Conservation (phyloP, 1,140 invertebrate species). For the Steinernema feltiae region DNA sequence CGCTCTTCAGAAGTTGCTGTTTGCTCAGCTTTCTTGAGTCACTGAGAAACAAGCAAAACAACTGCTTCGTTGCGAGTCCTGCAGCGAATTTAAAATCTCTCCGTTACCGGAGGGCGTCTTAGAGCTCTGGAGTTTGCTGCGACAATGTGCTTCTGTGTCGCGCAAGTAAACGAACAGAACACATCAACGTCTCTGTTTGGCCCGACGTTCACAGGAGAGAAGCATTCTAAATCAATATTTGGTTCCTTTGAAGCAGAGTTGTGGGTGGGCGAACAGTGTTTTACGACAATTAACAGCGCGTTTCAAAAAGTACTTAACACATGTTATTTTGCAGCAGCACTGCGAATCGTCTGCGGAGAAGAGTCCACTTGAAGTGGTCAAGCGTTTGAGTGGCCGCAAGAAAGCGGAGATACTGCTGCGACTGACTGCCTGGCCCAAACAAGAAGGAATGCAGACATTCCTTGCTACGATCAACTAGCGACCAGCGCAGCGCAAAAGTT, state of each 20-base stretch:
- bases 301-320: constrained; percentile 15
- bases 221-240: no score
- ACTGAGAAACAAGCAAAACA: no score
- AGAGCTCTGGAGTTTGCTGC: no score
- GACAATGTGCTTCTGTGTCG: no score
- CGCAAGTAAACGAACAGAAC: no score
- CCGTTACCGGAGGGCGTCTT: no score
- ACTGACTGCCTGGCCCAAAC: neutral
- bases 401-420: neutral
- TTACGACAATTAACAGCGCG: neutral
- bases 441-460: neutral
- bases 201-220: no score
- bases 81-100: no score
- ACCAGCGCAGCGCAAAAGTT: neutral
- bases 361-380: constrained; percentile 8
- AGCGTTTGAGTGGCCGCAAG: constrained; percentile 4
- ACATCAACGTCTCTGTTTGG: no score
- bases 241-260: neutral
- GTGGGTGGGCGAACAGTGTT: neutral
- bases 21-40: no score
- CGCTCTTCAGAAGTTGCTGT: no score
- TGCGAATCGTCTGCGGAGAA: neutral
- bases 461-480: neutral
- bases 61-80: no score
- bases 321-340: neutral